Conservation (phyloP, 2,797 vertebrate species). For the Propithecus deckenii region DNA sequence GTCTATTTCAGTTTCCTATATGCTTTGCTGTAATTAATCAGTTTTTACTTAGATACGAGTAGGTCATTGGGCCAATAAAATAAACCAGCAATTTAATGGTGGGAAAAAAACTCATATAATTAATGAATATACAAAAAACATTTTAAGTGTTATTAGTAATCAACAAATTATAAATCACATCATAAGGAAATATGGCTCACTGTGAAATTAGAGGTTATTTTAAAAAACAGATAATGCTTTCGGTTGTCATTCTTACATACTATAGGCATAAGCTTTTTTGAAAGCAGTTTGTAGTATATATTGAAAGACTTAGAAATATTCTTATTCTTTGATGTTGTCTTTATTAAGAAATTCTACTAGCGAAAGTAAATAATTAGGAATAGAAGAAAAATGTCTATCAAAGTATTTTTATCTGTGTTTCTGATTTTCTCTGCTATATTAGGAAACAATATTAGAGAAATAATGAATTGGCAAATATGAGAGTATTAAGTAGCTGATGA, state of each 20-base stretch:
- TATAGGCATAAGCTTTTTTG: not conserved
- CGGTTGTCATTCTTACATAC: not conserved
- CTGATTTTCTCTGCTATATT: not conserved
- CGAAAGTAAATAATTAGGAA: slow-evolving; percentile 25
- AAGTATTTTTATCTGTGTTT: slow-evolving; percentile 15
- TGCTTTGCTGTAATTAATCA: not conserved
- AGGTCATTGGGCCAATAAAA: not conserved
- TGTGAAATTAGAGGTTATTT: not conserved
- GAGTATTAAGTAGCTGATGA: not conserved
- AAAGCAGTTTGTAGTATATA: slow-evolving; percentile 30
- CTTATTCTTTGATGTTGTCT: not conserved
- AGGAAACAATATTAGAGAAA: slow-evolving; percentile 23
- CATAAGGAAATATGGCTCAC: not conserved
- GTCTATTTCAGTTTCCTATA: not conserved
- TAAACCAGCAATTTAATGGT: not conserved
- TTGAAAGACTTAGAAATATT: not conserved
- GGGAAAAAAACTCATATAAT: not conserved
- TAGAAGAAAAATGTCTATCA: not conserved
- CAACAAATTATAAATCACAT: not conserved
- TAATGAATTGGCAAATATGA: not conserved
- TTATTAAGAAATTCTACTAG: not conserved
- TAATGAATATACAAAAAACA: not conserved
- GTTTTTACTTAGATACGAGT: slow-evolving; percentile 16
- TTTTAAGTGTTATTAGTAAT: slow-evolving; percentile 27
- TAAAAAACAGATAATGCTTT: slow-evolving; percentile 2